Evolutionary conservation across 1,140 invertebrate species (phyloP), one percentile per base, ranked within the genome.

Genomic region (Lepidurus packardi): DNA sequence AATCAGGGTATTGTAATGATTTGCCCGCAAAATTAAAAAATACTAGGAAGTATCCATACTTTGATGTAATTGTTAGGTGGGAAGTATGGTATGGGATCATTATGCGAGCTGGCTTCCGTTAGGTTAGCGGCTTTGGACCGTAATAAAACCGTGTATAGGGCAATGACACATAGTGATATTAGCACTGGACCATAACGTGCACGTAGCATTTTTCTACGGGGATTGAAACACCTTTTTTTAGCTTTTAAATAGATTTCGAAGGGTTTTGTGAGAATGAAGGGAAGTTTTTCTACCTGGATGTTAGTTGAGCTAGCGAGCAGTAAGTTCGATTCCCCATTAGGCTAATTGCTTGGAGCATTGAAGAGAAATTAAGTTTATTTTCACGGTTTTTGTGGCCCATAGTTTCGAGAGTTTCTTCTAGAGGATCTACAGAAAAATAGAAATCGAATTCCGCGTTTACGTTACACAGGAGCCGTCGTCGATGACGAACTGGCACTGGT

Each of bases 321-420:
- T 65, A 65, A 65, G 53, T 21, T 9, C 53, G 53, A 13, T 13
- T 65, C 21, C 53, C 53, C 21, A 21, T 21, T 16, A 7, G 16
- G 13, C 53, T 77, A 42, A 77, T 77, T 75, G 74, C n/a, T 1
- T 42, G 11, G 41, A 75, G 25, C 3, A 24, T 75, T 13, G 41
- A n/a, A 43, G n/a, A 25, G 25, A 75, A 43, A 9, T 7, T 13
- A 24, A 6, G n/a, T 42, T 42, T 42, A 24, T 75, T n/a, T 75
- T 75, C 11, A n/a, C 16, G 13, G 74, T 16, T 13, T 75, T 75
- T 75, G 16, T 42, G 34, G n/a, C 74, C 74, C 74, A 42, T 75
- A 75, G 2, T 75, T 24, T 13, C 13, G 7, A 7, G 10, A n/a
- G 75, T 42, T 43, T 77, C 47, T 77, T 77, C 34, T 77, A 42